Conservation (phyloP, 1,140 invertebrate species). For the Cydia amplana region DNA sequence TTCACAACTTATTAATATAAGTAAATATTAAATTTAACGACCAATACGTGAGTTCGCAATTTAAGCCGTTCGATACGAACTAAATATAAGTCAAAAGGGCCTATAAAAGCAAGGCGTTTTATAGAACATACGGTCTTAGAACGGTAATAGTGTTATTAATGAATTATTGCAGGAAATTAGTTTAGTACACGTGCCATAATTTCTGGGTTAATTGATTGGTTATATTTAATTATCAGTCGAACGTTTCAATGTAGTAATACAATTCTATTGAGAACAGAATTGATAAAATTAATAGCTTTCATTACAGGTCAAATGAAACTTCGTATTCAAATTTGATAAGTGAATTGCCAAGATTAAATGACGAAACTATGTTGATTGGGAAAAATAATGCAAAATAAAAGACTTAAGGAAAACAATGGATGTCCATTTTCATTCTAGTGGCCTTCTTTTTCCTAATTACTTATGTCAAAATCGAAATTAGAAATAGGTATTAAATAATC, state of each 20-base stretch:
- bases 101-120: background rate
- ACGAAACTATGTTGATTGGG: background rate
- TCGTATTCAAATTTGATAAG: background rate
- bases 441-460: too few relatives aligned
- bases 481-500: too few relatives aligned
- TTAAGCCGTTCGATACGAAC: constrained; percentile 10
- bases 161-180: constrained; percentile 14
- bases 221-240: constrained; percentile 19
- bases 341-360: background rate
- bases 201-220: constrained; percentile 14
- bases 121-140: constrained; percentile 1
- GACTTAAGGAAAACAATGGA: too few relatives aligned
- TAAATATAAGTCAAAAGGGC: constrained; percentile 8
- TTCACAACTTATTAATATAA: constrained; percentile 29
- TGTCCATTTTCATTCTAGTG: too few relatives aligned
- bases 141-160: background rate
- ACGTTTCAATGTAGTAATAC: background rate
- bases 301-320: constrained; percentile 1
- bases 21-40: constrained; percentile 32
- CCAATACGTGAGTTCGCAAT: constrained; percentile 30
- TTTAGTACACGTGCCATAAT: constrained; percentile 23
- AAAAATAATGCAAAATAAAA: too few relatives aligned
- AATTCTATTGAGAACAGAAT: background rate
- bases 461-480: too few relatives aligned
- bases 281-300: constrained; percentile 14